Percentiles rank a stretch among this genome's conserved stretches.
Evolutionary conservation across 2,113 vertebrate genomes (phyloP).

Genomic region (Tylochromis polylepis): DNA sequence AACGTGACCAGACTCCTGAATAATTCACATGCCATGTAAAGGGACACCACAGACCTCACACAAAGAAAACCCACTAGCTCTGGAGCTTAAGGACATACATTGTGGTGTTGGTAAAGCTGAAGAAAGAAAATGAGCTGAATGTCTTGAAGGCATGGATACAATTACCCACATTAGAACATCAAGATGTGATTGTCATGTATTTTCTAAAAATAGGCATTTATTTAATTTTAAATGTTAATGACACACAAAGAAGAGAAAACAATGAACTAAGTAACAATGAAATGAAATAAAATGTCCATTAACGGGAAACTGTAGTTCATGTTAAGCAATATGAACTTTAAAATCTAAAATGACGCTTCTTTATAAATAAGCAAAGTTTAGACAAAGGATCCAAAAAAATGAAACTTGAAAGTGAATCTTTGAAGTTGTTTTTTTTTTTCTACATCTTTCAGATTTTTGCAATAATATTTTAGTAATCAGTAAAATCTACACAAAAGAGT

Average conservation of each 20-base stretch:
- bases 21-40: conserved; percentile 61
- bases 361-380: not conserved
- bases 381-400: not conserved
- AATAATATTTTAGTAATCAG: not conserved
- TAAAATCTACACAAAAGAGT: not conserved
- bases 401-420: not conserved
- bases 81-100: not conserved
- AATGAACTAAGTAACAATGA: not conserved
- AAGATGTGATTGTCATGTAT: rapidly evolving
- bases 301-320: not conserved
- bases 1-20: conserved; percentile 58
- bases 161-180: not conserved
- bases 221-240: not conserved
- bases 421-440: no score
- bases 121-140: not conserved
- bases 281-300: not conserved
- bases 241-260: not conserved
- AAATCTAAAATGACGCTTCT: not conserved
- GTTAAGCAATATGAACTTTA: not conserved
- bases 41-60: conserved; percentile 14
- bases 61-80: not conserved
- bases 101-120: not conserved
- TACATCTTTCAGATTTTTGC: rapidly evolving
- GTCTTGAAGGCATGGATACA: not conserved
- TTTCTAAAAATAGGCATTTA: not conserved